Base-by-base conservation (phyloP, 2,113 vertebrate species). In the Chaetura pelagica region DNA sequence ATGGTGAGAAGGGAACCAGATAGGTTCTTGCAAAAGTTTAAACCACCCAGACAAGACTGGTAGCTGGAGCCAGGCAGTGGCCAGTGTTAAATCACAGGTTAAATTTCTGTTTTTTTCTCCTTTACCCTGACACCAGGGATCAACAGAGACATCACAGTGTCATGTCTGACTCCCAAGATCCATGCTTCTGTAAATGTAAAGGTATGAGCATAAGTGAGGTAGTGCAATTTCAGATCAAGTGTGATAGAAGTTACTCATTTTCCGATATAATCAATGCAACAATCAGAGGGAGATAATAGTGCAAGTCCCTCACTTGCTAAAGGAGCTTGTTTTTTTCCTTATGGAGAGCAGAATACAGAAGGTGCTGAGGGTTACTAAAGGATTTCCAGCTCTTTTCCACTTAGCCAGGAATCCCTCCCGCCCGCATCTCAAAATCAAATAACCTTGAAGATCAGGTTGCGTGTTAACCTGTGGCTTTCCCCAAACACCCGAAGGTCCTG, bases 181-280 rank as follows among this genome's bases (percentile, higher is more conserved):
- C 74, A 8, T 90, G 83, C 76, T 44, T 81, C 74, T 55, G 55
- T 83, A 89, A 82, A 84, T 85, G 71, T 55, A 89, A 64, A 66
- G 72, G 87, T 89, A 91, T 95, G 88, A 88, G 84, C 52, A 68
- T 69, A 69, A 89, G 68, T 73, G 94, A 61, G 64, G 52, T 69
- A 84, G 94, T 69, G 93, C 77, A 76, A 55, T 87, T 95, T 81
- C 80, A 89, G 89, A 95, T 97, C 75, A 85, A 85, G 86, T 90
- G 64, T 68, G 94, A 96, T 97, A 90, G 66, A 95, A 96, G 87
- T 95, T 96, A 94, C 79, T 95, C 67, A 93, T 96, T 97, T 97
- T 88, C 94, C 87, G 90, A 71, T 89, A 63, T 90, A 94, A 96
- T 96, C 94, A 89, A 94, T 96, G 84, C 77, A 69, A 40, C 71